Evolutionary conservation across 2,113 vertebrate species (phyloP), one percentile per base, ranked within the genome.

Genomic region (Grammomys dolichurus): DNA sequence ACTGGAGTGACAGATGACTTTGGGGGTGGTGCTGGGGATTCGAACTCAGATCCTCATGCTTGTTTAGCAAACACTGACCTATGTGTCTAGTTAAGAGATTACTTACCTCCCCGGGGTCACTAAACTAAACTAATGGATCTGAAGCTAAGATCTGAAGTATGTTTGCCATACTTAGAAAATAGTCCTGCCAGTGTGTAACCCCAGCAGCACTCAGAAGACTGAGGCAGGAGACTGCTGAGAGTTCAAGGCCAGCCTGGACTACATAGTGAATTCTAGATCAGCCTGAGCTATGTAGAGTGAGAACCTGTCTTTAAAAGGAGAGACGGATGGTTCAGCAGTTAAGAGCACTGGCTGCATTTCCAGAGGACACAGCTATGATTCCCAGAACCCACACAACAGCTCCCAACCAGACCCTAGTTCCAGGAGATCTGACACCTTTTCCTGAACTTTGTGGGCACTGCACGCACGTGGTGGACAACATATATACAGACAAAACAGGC

Each of bases 151-250:
- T 80, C 43, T 89, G 87, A 88, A 96, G 70, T 24, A 33, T 96
- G 12, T 92, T 54, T 87, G 81, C 56, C 40, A 78, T 20, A 77
- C 20, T 92, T 88, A 72, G 70, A 48, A 89, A 95, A 93, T 87
- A 36, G 6, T 22, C 19, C 46, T 26, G 19, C 65, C 17, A 24
- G 65, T 56, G 33, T 11, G 1, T 36, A 67, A 70, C 20, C 65
- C 85, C 20, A 36, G 6, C 11, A 87, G 46, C 20, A 22, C 85
- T 87, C 33, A 86, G 80, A 67, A 69, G 31, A 36, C 65, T 4
- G 63, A 65, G 84, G 63, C 46, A 69, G 65, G 85, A 46, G 26
- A 67, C 7, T 67, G 9, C 63, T 65, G 63, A 63, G 63, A 36
- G 60, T 87, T 87, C 65, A 54, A 87, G 65, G 46, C 20, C 65